Percentiles rank a stretch among this genome's conserved stretches.
phyloP scores from a whole-genome alignment of 2,797 vertebrate species.

The Lithobates pipiens region DNA sequence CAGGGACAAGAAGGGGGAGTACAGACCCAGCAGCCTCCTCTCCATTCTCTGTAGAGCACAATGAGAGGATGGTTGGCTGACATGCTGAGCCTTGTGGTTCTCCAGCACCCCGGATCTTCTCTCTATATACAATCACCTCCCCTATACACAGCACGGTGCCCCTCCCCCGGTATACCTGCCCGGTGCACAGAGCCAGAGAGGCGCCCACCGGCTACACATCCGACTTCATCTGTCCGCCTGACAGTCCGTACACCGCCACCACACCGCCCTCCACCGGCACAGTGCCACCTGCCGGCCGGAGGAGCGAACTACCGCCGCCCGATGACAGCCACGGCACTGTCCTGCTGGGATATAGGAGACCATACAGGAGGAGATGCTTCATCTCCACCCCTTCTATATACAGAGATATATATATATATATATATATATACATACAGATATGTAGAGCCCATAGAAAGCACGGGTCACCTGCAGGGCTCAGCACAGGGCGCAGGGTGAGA shows the following conservation, averaged over 20 bases:
- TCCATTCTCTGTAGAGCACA: too few species aligned
- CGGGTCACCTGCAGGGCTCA: too few species aligned
- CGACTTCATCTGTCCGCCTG: slow-evolving; percentile 23
- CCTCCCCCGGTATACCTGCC: slow-evolving; percentile 10
- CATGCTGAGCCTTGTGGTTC: slow-evolving; percentile 10
- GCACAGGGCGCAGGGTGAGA: too few species aligned
- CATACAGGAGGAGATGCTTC: too few species aligned
- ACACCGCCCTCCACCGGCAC: not conserved
- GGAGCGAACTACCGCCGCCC: not conserved
- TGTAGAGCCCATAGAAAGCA: too few species aligned
- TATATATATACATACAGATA: too few species aligned
- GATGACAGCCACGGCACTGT: too few species aligned
- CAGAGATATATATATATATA: too few species aligned
- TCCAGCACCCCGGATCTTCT: not conserved
- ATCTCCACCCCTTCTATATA: too few species aligned
- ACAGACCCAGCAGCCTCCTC: too few species aligned
- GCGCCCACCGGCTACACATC: not conserved
- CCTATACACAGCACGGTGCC: not conserved
- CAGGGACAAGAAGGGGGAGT: too few species aligned
- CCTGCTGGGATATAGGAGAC: too few species aligned
- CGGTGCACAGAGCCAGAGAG: not conserved
- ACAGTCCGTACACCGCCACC: not conserved
- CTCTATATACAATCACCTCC: not conserved
- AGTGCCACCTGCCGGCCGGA: slow-evolving; percentile 32
- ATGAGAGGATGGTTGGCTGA: not conserved